Percentiles rank a stretch among this genome's conserved stretches.
These are phyloP conservation scores for Drosophila tripunctata DNA, from an alignment of 2,888 invertebrate species.

Conservation along the genomic window DNA sequence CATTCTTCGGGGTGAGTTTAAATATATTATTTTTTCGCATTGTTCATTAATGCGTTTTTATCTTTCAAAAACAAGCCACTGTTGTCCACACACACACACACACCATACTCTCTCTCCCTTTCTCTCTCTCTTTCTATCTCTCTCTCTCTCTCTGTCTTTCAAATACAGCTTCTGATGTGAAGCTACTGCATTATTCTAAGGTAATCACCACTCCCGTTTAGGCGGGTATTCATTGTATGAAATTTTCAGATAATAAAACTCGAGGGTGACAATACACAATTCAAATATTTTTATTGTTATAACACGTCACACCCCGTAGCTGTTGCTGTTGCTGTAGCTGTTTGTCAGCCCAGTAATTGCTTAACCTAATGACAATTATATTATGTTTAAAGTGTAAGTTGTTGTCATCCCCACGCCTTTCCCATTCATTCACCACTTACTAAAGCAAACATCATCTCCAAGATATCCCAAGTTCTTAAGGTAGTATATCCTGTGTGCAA, in stretches of 20 bases:
- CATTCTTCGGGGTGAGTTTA: conserved; percentile 71
- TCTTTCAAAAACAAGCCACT: conserved; percentile 78
- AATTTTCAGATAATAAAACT: conserved; percentile 64
- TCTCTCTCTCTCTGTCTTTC: conserved; percentile 18
- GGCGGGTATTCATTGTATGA: conserved; percentile 61
- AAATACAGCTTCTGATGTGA: no score
- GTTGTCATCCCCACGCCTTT: conserved; percentile 60
- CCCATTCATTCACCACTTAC: conserved; percentile 7
- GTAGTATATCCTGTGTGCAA: neutral
- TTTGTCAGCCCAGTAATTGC: conserved; percentile 70
- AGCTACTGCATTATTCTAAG: conserved; percentile 73
- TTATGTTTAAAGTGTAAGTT: conserved; percentile 67
- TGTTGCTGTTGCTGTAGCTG: conserved; percentile 33
- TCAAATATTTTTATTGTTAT: conserved; percentile 80
- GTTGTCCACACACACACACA: conserved; percentile 42
- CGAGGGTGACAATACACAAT: conserved; percentile 78
- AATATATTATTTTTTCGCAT: conserved; percentile 68
- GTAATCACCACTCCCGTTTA: conserved; percentile 66
- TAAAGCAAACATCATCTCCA: conserved; percentile 18
- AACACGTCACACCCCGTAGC: conserved; percentile 75
- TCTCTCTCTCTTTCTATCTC: neutral
- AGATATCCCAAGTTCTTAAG: conserved; percentile 7
- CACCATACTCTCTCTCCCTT: neutral
- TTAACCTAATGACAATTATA: conserved; percentile 81
- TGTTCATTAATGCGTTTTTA: conserved; percentile 74